These are phyloP conservation scores for Frieseomelitta varia DNA, from an alignment of 1,140 invertebrate species.

Conservation along the genomic window DNA sequence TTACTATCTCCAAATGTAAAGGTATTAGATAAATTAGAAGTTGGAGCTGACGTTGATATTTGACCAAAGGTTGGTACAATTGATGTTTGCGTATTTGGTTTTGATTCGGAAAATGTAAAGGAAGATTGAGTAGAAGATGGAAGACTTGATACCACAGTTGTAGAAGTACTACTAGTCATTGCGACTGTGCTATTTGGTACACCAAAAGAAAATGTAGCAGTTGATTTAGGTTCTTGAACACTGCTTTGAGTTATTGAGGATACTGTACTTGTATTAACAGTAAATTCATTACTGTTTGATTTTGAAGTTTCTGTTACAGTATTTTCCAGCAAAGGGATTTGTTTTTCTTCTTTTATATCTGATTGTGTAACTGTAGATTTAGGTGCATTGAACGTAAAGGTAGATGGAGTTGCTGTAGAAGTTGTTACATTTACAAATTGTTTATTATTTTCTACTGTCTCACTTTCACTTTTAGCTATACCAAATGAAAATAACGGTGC, in stretches of 20 bases:
- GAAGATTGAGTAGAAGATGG: conserved; percentile 61
- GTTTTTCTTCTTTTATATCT: conserved; percentile 28
- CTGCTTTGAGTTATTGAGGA: conserved; percentile 15
- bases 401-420: conserved; percentile 19
- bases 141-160: conserved; percentile 60
- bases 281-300: conserved; percentile 1
- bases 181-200: conserved; percentile 46
- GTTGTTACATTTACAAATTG: conserved; percentile 20
- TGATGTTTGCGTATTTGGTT: conserved; percentile 32
- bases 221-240: conserved; percentile 40
- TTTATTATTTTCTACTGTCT: conserved; percentile 28
- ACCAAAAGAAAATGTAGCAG: conserved; percentile 77
- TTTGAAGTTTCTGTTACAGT: conserved; percentile 25
- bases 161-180: conserved; percentile 26
- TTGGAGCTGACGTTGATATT: conserved; percentile 20
- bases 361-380: conserved; percentile 45
- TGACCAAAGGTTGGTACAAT: conserved; percentile 55
- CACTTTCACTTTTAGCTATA: conserved; percentile 62
- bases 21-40: conserved; percentile 38
- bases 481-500: conserved; percentile 72
- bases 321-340: conserved; percentile 3
- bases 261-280: conserved; percentile 9
- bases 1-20: conserved; percentile 58
- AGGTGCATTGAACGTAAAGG: conserved; percentile 49
- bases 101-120: conserved; percentile 65